Conservation (phyloP, 2,797 vertebrate genomes). For the Brotula barbata region DNA sequence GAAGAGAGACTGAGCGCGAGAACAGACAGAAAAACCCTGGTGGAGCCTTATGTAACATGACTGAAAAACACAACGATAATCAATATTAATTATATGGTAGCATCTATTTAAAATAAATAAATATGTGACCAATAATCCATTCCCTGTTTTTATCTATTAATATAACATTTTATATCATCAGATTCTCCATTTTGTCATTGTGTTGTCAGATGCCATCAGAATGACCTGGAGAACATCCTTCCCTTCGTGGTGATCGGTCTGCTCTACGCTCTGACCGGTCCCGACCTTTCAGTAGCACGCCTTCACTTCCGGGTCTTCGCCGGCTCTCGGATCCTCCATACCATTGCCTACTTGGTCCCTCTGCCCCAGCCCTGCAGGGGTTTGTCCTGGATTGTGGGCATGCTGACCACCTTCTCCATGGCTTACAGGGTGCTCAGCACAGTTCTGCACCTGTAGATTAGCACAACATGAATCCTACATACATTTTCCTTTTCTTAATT, state of each 20-base stretch:
- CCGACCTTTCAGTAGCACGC: slow-evolving; percentile 79
- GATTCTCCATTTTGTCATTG: background rate
- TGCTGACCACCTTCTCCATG: slow-evolving; percentile 84
- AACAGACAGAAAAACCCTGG: too few relatives aligned
- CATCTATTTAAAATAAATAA: too few relatives aligned
- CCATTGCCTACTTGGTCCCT: slow-evolving; percentile 77
- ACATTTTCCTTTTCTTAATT: background rate
- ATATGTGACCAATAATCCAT: too few relatives aligned
- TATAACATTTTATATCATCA: too few relatives aligned
- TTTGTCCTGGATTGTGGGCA: slow-evolving; percentile 74
- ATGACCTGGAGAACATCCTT: slow-evolving; percentile 91
- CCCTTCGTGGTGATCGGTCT: slow-evolving; percentile 88
- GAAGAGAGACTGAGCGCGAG: too few relatives aligned
- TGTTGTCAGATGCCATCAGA: slow-evolving; percentile 84
- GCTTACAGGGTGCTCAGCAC: slow-evolving; percentile 76
- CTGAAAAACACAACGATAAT: too few relatives aligned
- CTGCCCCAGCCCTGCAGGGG: slow-evolving; percentile 87
- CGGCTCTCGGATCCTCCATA: slow-evolving; percentile 82
- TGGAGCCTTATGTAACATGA: too few relatives aligned
- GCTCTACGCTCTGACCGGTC: slow-evolving; percentile 84
- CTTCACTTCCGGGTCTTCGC: slow-evolving; percentile 88
- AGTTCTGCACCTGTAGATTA: slow-evolving; percentile 63
- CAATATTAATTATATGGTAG: too few relatives aligned
- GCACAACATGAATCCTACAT: background rate
- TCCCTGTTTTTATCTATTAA: too few relatives aligned